Evolutionary conservation across 2,113 vertebrate species (phyloP).

Genomic region (Clarias batrachus): DNA sequence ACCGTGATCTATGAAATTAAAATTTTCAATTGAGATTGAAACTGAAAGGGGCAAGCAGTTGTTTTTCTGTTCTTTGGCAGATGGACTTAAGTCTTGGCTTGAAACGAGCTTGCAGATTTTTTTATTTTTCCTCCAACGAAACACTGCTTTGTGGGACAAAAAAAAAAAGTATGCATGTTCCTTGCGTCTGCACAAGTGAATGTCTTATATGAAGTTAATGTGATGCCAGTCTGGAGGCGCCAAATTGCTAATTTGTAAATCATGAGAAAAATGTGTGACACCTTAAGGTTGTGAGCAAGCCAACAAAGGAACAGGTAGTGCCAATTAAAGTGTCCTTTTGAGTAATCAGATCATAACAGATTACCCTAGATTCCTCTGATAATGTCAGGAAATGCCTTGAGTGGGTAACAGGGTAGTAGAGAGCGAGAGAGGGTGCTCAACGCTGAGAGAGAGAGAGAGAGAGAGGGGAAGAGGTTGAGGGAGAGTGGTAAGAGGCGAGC

Average conservation of each 20-base stretch:
- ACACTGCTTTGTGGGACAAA: background rate
- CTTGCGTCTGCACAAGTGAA: conserved; percentile 50
- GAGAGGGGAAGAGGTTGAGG: conserved; percentile 27
- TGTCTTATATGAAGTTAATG: conserved; percentile 63
- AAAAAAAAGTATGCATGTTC: conserved; percentile 53
- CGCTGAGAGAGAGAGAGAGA: background rate
- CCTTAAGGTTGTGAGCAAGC: conserved; percentile 66
- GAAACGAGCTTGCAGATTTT: conserved; percentile 64
- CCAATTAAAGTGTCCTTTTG: conserved; percentile 74
- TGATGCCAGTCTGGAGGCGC: conserved; percentile 77
- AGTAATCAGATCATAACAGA: conserved; percentile 81
- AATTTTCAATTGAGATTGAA: conserved; percentile 50
- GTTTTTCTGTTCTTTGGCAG: conserved; percentile 75
- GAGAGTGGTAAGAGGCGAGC: conserved; percentile 39
- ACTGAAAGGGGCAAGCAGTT: conserved; percentile 79
- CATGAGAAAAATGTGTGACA: conserved; percentile 83
- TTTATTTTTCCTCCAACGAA: conserved; percentile 13
- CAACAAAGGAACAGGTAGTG: conserved; percentile 73
- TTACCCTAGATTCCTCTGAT: conserved; percentile 76
- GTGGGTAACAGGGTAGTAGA: conserved; percentile 62
- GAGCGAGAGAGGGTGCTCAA: conserved; percentile 30
- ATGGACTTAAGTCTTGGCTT: conserved; percentile 77
- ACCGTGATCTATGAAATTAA: conserved; percentile 78
- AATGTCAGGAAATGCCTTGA: conserved; percentile 74
- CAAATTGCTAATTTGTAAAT: conserved; percentile 82